Conservation (phyloP, 2,113 vertebrate species). For the Zosterops pallidus region DNA sequence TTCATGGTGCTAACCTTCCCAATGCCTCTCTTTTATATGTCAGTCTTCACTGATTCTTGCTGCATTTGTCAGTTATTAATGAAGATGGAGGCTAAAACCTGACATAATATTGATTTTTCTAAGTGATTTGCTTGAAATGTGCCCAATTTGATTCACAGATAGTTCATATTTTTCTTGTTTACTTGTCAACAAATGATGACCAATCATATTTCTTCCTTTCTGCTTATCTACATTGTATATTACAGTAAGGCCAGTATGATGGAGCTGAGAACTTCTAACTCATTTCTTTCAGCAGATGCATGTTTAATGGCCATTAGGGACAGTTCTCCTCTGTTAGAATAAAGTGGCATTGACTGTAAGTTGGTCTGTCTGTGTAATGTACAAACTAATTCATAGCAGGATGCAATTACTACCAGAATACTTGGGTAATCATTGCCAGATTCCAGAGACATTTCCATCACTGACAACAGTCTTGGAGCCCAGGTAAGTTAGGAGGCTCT, state of each 20-base stretch:
- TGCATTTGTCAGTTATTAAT: constrained; percentile 13
- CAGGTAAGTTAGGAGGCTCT: neutral
- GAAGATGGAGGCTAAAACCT: neutral
- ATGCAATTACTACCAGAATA: neutral
- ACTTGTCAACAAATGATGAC: neutral
- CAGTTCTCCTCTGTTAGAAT: neutral
- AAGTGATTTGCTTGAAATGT: neutral
- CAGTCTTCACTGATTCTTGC: neutral
- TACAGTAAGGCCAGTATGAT: neutral
- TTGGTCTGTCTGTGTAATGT: neutral
- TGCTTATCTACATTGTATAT: neutral
- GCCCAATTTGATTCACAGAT: neutral
- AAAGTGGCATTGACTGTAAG: neutral
- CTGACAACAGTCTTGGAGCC: neutral
- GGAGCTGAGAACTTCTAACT: neutral
- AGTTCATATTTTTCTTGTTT: constrained; percentile 1
- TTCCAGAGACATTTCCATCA: neutral
- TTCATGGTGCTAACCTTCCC: neutral
- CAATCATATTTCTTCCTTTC: neutral
- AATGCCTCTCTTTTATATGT: neutral
- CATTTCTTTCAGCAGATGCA: neutral
- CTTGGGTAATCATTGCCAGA: neutral
- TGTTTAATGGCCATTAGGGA: neutral
- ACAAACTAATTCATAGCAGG: neutral
- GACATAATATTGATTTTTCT: constrained; percentile 8